Conservation (phyloP, 2,888 invertebrate species). For the Acanthococcus lagerstroemiae region DNA sequence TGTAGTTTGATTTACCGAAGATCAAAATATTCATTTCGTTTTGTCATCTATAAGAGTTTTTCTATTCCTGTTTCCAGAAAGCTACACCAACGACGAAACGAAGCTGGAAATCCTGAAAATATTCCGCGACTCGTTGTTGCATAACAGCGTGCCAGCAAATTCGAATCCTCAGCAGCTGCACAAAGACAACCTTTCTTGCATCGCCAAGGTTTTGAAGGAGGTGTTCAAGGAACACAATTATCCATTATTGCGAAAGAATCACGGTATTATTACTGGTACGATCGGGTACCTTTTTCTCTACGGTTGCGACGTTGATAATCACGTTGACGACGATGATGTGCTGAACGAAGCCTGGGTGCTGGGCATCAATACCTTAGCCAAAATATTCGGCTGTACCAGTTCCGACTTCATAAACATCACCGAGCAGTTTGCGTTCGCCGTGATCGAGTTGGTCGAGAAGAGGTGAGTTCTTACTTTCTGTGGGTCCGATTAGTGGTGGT, state of each 20-base stretch:
- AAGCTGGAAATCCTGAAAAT: conserved; percentile 23
- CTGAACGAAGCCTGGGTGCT: conserved; percentile 17
- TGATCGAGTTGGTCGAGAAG: conserved; percentile 14
- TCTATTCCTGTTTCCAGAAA: not conserved
- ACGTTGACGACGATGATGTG: conserved; percentile 16
- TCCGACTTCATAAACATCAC: conserved; percentile 17
- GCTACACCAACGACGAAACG: conserved; percentile 23
- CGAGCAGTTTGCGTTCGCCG: conserved; percentile 18
- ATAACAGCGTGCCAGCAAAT: conserved; percentile 1
- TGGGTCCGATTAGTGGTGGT: not conserved
- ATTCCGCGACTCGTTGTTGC: conserved; percentile 17
- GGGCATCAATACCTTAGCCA: conserved; percentile 13
- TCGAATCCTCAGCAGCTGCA: conserved; percentile 12
- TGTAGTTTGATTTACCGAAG: no score
- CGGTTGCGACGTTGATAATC: conserved; percentile 26
- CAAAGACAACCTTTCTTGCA: conserved; percentile 14
- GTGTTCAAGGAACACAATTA: conserved; percentile 21
- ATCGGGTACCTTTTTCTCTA: conserved; percentile 16
- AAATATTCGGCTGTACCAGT: conserved; percentile 21
- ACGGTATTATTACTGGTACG: conserved; percentile 5
- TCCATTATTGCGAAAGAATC: conserved; percentile 8
- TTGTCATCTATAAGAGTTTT: not conserved
- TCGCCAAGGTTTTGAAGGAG: conserved; percentile 13
- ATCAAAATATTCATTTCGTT: not conserved
- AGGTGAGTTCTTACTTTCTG: not conserved